phyloP scores from a whole-genome alignment of 1,140 invertebrate species.

The Drosophila quadrilineata region DNA sequence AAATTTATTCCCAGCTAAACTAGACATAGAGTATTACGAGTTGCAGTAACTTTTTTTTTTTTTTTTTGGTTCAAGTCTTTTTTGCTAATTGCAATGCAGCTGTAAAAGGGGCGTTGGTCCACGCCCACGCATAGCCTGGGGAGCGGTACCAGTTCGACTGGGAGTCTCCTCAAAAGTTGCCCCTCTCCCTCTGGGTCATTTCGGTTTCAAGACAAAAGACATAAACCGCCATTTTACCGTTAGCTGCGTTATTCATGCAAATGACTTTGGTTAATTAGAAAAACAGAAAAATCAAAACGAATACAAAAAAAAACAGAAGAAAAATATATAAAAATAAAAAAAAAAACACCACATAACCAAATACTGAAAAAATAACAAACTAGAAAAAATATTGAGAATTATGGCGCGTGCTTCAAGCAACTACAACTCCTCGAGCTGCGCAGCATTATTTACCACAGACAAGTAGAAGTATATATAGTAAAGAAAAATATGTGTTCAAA shows the following conservation, averaged over 20 bases:
- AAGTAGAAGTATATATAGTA: not conserved
- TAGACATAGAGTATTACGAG: no score
- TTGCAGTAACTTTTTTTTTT: no score
- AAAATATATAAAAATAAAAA: constrained; percentile 9
- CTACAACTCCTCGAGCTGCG: constrained; percentile 21
- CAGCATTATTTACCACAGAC: constrained; percentile 16
- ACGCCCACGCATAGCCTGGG: constrained; percentile 38
- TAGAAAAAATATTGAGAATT: constrained; percentile 28
- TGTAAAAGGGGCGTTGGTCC: constrained; percentile 51
- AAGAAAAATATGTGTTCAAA: not conserved
- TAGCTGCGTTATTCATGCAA: constrained; percentile 77
- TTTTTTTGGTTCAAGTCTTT: constrained; percentile 54
- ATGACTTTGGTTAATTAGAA: constrained; percentile 73
- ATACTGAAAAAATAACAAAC: constrained; percentile 14
- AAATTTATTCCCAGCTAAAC: no score
- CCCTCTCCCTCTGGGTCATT: constrained; percentile 17
- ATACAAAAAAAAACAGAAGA: constrained; percentile 6
- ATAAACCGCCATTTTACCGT: constrained; percentile 68
- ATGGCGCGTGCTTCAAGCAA: constrained; percentile 16
- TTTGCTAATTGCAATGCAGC: constrained; percentile 74
- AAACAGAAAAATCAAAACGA: constrained; percentile 22
- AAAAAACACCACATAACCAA: constrained; percentile 6
- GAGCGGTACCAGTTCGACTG: not conserved
- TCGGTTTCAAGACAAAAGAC: constrained; percentile 54
- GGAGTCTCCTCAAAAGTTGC: constrained; percentile 15